Evolutionary conservation across 2,888 invertebrate species (phyloP), one percentile per base, ranked within the genome.

Genomic region (Cistogaster globosa): DNA sequence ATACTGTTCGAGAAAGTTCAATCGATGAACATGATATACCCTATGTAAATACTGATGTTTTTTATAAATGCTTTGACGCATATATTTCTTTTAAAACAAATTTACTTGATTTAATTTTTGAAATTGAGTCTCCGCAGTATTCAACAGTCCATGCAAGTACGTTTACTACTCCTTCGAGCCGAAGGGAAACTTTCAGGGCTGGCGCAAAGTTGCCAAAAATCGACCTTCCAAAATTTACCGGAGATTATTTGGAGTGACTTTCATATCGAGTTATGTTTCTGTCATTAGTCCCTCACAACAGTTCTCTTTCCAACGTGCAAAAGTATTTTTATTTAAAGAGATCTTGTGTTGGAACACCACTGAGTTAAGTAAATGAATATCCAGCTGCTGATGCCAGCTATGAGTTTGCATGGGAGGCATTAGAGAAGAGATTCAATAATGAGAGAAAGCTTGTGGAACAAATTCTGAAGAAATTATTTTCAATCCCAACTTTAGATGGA

Each of bases 291-390:
- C 84, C 74, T 51, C n/a, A 72, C 14, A 84, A 81, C 48, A 53
- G 60, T 14, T 63, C 74, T 2, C 26, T 82, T 14, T 36, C 77
- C 12, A 78, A 76, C 12, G 42, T 81, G 22, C 80, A 84, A 36
- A 81, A 84, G 48, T 81, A 77, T 62, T 85, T 85, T 42, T 85
- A 83, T 71, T 32, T 82, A 8, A 81, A 82, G 22, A 53, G 74
- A 11, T 85, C 77, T 3, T 32, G 32, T 7, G 8, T 5, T 32
- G 32, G 32, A 32, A 8, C 8, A 32, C 26, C 26, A 4, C 32
- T 32, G 32, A 32, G 32, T 32, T 32, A 5, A 32, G 8, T 32
- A 32, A 5, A 32, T 32, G 32, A 32, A 32, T 32, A 32, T 32
- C 32, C 32, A 8, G 32, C 32, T 32, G 32, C 32, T 5, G 32